These are phyloP conservation scores for Magallana nippona DNA, from an alignment of 2,888 invertebrate species.

Conservation along the genomic window DNA sequence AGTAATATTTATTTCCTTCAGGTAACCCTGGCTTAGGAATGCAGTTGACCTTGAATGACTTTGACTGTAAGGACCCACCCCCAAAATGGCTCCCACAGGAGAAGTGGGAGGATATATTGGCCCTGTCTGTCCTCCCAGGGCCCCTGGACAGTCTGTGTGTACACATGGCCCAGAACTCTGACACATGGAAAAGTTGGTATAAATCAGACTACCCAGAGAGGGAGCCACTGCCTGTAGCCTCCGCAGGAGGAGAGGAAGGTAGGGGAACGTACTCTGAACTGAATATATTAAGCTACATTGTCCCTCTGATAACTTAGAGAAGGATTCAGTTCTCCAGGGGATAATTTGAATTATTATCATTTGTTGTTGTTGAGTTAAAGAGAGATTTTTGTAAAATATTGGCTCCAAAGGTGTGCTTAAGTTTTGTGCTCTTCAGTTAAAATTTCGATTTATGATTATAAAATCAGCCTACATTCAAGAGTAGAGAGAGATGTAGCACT, in stretches of 20 bases:
- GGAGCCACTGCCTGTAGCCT: constrained; percentile 66
- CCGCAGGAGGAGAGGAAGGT: constrained; percentile 40
- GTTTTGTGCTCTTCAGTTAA: no score
- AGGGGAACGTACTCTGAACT: not conserved
- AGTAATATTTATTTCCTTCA: constrained; percentile 47
- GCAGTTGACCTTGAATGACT: constrained; percentile 76
- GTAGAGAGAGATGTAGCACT: no score
- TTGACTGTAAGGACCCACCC: constrained; percentile 73
- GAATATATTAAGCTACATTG: no score
- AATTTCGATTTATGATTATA: no score
- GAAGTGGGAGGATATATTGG: constrained; percentile 79
- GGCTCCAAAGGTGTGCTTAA: no score
- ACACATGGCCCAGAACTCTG: constrained; percentile 71
- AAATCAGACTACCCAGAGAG: constrained; percentile 70
- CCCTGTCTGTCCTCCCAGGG: constrained; percentile 78
- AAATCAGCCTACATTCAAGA: no score
- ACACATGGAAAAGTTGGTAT: constrained; percentile 77
- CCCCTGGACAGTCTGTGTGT: constrained; percentile 77
- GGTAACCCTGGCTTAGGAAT: constrained; percentile 78
- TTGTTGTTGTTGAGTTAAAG: no score
- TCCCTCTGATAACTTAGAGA: no score
- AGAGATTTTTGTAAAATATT: no score
- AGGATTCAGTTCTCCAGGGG: no score
- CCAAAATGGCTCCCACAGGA: constrained; percentile 77
- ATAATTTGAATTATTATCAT: no score